Evolutionary conservation across 2,888 invertebrate genomes (phyloP), one percentile per base, ranked within the genome.

Genomic region (Andrena fulva): DNA sequence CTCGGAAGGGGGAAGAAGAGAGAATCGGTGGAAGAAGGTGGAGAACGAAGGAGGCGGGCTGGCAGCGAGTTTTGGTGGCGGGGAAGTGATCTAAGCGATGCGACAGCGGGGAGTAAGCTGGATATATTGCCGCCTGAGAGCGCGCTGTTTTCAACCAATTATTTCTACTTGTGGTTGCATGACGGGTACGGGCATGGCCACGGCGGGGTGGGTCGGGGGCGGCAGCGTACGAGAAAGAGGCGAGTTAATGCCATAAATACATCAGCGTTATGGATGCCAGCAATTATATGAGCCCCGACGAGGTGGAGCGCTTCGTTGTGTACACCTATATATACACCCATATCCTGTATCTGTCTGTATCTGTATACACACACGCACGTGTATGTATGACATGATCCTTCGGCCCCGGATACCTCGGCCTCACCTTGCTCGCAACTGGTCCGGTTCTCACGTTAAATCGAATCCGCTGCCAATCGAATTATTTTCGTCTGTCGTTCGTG

Each of bases 161-260:
- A 93, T 93, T 93, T 93, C 93, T 93, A 93, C 92, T 93, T 92
- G 93, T 92, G 92, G 95, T 95, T 95, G 95, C 95, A 95, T 95
- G 92, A 94, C 95, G 95, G 95, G 95, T 95, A 89, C 85, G 89
- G 87, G 88, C 89, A 89, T 71, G 89, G 85, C 85, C 84, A 87
- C 75, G 86, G 88, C 82, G 89, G 93, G 94, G 93, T 92, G 87
- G 94, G 94, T 94, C 94, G 90, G 89, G 90, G 90, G 91, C 89
- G 90, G 91, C 88, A 86, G 90, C 87, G 87, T 90, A 92, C 91
- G 91, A 91, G 92, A 93, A 91, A 93, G 92, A 91, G 92, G 91
- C 92, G 92, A 93, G 93, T 93, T 93, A 93, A 93, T 93, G 93
- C 92, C 92, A 93, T 93, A 93, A 93, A 93, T 93, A 93, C 91